Conservation (phyloP, 2,113 vertebrate species). For the Antechinus flavipes region DNA sequence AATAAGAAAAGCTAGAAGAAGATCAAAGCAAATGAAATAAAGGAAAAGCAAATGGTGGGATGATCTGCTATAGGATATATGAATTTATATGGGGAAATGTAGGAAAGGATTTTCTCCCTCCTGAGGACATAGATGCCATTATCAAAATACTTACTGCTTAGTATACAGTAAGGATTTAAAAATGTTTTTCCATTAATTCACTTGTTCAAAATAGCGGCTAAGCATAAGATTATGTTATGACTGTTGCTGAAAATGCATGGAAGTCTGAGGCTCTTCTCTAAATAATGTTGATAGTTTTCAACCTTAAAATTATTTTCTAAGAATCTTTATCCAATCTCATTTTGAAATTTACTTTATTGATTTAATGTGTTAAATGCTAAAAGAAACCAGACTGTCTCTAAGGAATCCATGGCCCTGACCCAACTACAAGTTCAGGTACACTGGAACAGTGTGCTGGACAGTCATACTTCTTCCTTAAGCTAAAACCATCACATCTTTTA, state of each 20-base stretch:
- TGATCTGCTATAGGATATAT: neutral
- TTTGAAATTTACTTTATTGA: slow-evolving; percentile 31
- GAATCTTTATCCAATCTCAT: slow-evolving; percentile 26
- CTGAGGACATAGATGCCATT: neutral
- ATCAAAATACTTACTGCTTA: neutral
- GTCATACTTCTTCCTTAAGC: slow-evolving; percentile 20
- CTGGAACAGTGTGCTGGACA: neutral
- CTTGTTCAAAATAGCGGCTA: neutral
- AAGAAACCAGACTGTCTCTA: slow-evolving; percentile 26
- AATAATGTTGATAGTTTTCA: neutral
- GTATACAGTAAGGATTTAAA: neutral
- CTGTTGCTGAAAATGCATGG: neutral
- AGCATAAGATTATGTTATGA: neutral
- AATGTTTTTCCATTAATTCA: neutral
- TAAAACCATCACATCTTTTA: slow-evolving; percentile 22
- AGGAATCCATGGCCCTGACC: neutral
- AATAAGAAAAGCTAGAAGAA: neutral
- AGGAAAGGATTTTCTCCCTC: neutral
- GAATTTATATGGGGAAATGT: neutral
- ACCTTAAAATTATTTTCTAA: slow-evolving; percentile 15
- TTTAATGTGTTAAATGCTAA: neutral
- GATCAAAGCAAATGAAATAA: neutral
- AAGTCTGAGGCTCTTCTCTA: neutral
- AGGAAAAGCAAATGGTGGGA: neutral
- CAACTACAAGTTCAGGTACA: slow-evolving; percentile 13